Evolutionary conservation across 2,888 invertebrate genomes (phyloP).

Genomic region (Incurvaria masculella): DNA sequence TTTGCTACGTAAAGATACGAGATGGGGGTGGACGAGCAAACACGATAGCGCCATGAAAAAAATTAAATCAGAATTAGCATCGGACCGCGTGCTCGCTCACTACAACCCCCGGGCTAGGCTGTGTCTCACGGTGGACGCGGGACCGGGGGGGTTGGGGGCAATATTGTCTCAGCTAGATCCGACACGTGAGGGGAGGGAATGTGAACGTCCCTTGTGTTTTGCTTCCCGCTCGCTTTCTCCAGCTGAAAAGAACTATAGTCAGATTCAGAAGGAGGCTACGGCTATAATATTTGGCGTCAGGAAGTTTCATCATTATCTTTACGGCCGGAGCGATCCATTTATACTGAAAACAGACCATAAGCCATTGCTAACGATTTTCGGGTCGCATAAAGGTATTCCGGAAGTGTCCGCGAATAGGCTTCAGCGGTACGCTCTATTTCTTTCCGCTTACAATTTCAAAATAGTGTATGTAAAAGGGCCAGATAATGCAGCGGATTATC

Average conservation of each 20-base stretch:
- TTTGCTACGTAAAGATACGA: slow-evolving; percentile 4
- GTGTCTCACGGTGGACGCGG: slow-evolving; percentile 18
- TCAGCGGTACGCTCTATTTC: too few species aligned
- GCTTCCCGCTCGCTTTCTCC: slow-evolving; percentile 7
- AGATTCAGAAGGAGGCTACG: slow-evolving; percentile 16
- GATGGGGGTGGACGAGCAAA: slow-evolving; percentile 9
- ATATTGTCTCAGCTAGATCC: background rate
- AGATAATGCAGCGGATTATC: slow-evolving; percentile 10
- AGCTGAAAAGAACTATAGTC: slow-evolving; percentile 9
- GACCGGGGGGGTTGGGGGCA: slow-evolving; percentile 5
- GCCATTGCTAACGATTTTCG: slow-evolving; percentile 2
- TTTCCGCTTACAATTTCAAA: slow-evolving; percentile 3
- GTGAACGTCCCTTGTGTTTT: slow-evolving; percentile 7
- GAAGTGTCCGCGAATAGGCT: slow-evolving; percentile 1
- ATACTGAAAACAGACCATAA: slow-evolving; percentile 14
- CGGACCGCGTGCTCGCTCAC: slow-evolving; percentile 13
- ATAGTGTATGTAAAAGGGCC: slow-evolving; percentile 3
- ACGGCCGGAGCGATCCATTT: slow-evolving; percentile 14
- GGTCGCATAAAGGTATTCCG: background rate
- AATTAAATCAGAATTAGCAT: slow-evolving; percentile 7
- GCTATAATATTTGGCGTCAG: slow-evolving; percentile 15
- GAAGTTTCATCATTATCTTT: slow-evolving; percentile 17
- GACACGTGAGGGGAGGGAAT: slow-evolving; percentile 3
- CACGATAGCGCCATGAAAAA: slow-evolving; percentile 4
- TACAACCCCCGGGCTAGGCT: slow-evolving; percentile 12